Evolutionary conservation across 2,797 vertebrate species (phyloP).

Genomic region (Tarsius wallacei): DNA sequence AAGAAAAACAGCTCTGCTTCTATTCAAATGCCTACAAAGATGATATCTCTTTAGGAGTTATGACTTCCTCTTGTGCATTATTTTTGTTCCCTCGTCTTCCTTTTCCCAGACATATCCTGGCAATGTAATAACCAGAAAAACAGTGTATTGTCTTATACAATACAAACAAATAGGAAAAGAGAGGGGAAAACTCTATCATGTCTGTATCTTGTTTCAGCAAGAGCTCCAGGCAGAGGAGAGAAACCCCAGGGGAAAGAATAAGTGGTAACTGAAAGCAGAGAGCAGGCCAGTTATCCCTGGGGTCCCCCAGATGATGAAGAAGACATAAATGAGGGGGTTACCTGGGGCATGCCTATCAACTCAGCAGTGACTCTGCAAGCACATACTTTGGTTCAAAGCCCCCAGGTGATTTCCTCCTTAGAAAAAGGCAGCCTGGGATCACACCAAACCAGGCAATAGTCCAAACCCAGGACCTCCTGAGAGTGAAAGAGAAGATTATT

Average conservation of each 20-base stretch:
- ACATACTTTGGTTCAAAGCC: constrained; percentile 35
- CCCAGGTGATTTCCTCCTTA: constrained; percentile 75
- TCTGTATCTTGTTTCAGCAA: neutral
- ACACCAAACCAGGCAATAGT: neutral
- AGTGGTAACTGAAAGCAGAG: neutral
- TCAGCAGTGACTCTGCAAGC: neutral
- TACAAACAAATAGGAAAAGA: neutral
- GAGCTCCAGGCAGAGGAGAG: neutral
- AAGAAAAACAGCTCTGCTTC: neutral
- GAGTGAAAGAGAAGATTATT: neutral
- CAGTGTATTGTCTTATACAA: neutral
- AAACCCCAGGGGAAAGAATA: constrained; percentile 14
- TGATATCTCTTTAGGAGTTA: neutral
- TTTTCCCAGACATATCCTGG: neutral
- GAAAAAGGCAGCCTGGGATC: neutral
- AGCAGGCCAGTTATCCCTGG: neutral
- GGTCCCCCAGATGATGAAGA: constrained; percentile 25
- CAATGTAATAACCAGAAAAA: neutral
- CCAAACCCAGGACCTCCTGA: neutral
- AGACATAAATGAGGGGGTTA: constrained; percentile 54
- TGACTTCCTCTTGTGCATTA: neutral
- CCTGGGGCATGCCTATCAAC: constrained; percentile 61
- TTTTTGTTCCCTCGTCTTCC: neutral
- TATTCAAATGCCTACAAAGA: neutral
- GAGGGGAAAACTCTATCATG: neutral